Evolutionary conservation across 2,113 vertebrate species (phyloP).

Genomic region (Danionella cerebrum): DNA sequence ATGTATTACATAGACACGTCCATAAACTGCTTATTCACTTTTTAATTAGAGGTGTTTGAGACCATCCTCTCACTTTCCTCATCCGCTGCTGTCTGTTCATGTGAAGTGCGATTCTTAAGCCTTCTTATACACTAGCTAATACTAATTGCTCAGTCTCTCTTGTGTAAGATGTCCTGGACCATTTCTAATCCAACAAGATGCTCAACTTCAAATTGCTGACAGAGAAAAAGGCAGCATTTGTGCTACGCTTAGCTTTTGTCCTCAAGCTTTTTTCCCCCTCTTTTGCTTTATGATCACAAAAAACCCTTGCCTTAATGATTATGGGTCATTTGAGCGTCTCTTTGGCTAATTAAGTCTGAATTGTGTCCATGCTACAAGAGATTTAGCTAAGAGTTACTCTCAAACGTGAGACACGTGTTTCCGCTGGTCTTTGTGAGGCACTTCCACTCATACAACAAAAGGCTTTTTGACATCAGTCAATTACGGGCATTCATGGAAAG

Average conservation of each 20-base stretch:
- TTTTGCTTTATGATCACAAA: slow-evolving; percentile 31
- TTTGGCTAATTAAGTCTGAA: slow-evolving; percentile 65
- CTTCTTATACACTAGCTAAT: slow-evolving; percentile 25
- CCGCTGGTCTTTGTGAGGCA: slow-evolving; percentile 36
- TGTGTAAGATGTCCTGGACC: slow-evolving; percentile 19
- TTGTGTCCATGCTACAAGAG: slow-evolving; percentile 57
- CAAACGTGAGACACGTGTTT: slow-evolving; percentile 46
- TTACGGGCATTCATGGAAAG: slow-evolving; percentile 54
- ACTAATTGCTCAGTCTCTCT: slow-evolving; percentile 33
- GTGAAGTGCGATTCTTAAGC: slow-evolving; percentile 21
- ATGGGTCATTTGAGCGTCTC: slow-evolving; percentile 56
- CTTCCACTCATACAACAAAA: slow-evolving; percentile 29
- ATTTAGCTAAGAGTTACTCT: slow-evolving; percentile 57
- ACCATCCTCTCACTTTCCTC: slow-evolving; percentile 16
- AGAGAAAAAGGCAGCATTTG: slow-evolving; percentile 30
- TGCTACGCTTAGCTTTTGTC: slow-evolving; percentile 11
- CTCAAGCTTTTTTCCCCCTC: slow-evolving; percentile 31
- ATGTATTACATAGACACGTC: neutral
- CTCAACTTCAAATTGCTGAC: slow-evolving; percentile 35
- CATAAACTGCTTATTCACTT: neutral
- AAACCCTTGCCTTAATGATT: slow-evolving; percentile 47
- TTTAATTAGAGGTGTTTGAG: slow-evolving; percentile 32
- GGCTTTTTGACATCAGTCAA: slow-evolving; percentile 61
- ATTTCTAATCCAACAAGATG: slow-evolving; percentile 29
- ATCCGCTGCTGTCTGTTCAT: slow-evolving; percentile 19